Evolutionary conservation across 2,888 invertebrate genomes (phyloP), one percentile per base, ranked within the genome.

Genomic region (Epistrophe eligans): DNA sequence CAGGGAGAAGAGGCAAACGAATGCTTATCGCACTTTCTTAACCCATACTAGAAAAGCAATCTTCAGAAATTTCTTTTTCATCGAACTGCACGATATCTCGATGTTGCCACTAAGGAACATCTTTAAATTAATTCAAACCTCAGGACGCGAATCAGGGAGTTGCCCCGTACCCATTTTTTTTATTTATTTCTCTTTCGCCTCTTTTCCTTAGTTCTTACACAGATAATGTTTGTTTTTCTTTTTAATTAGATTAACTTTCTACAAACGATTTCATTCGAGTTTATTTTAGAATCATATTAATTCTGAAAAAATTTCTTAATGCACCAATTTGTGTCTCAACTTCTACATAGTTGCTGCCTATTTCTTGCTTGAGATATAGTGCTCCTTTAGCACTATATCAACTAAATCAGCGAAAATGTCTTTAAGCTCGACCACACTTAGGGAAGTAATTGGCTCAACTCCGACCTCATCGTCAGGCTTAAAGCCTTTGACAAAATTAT

Each of bases 401-500:
- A 90, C 89, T 19, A 93, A 88, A 84, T 92, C 92, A 32, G 89
- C 70, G 11, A 91, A 88, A 19, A 92, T 43, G 60, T 90, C 91
- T 77, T 91, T 91, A 0, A 93, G 64, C 66, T 93, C 93, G 19
- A 90, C 89, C 10, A 93, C 79, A 11, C 90, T 90, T 92, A 8
- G 93, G 93, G 64, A 93, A 91, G 84, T 91, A 19, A 91, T 90
- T 2, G 91, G 90, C 40, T 92, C 91, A 0, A 90, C 84, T 11
- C 94, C 92, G 24, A 94, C 91, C 90, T 94, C 93, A 88, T 95
- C 95, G 57, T 94, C 95, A 58, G 95, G 95, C 90, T 95, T 95
- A 28, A 95, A 95, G 90, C 96, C 96, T 90, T 95, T 95, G 52
- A 95, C 91, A 90, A 96, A 96, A 90, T 96, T 96, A 90, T 96